A percentile compares a stretch with the other conserved stretches of the same genome.
These are phyloP conservation scores for Dryobota labecula DNA, from an alignment of 2,888 invertebrate genomes.

Conservation along the genomic window DNA sequence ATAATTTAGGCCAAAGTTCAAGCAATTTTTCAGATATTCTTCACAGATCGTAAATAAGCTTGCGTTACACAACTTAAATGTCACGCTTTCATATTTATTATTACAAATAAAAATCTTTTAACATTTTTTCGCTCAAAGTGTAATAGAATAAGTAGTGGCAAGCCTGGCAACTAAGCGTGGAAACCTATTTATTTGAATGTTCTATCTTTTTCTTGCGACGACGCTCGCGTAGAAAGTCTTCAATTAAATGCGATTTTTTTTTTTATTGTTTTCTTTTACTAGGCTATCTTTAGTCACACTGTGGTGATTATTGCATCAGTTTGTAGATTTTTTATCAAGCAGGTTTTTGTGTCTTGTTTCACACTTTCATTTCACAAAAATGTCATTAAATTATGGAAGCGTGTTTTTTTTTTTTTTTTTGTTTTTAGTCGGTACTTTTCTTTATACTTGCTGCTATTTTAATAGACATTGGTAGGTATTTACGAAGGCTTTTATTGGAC, in stretches of 20 bases:
- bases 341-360: neutral
- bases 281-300: neutral
- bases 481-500: too few species aligned
- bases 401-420: too few species aligned
- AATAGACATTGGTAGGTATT: too few species aligned
- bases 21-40: neutral
- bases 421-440: too few species aligned
- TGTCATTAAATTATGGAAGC: too few species aligned
- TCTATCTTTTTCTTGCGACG: neutral
- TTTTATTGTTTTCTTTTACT: constrained; percentile 1
- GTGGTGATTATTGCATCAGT: constrained; percentile 2
- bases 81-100: neutral
- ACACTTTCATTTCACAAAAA: neutral
- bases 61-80: neutral
- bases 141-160: constrained; percentile 10
- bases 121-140: constrained; percentile 12
- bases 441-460: too few species aligned
- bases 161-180: constrained; percentile 11
- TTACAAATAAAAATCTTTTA: neutral
- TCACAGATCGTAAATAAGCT: neutral
- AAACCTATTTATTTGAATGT: constrained; percentile 35
- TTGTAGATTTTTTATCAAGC: neutral
- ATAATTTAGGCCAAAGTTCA: neutral
- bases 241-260: neutral
- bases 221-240: constrained; percentile 5